Evolutionary conservation across 2,888 invertebrate species (phyloP), one percentile per base, ranked within the genome.

Genomic region (Eutolmus rufibarbis): DNA sequence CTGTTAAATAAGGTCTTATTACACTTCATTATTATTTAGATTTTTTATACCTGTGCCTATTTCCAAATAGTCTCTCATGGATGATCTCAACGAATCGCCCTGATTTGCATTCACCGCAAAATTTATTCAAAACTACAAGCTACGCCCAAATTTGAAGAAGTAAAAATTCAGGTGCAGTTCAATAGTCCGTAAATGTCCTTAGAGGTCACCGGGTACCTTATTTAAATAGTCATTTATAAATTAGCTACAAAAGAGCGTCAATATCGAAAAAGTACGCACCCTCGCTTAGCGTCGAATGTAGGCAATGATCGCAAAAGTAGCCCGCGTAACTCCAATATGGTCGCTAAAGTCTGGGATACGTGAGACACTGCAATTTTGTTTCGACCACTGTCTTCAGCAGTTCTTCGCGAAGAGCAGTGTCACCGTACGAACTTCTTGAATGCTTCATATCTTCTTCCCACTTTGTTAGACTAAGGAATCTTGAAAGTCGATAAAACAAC

Each of bases 401-500:
- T 77, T n/a, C 77, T 77, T 77, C 77, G 34, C n/a, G 40, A 19
- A 66, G 66, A 66, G 66, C 66, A 66, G 66, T 66, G 51, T 51
- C 51, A 66, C 66, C 19, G 66, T 28, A 66, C 19, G 7, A 1
- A 28, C 4, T 66, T 28, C 66, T 66, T 19, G 28, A 66, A 66
- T 9, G 9, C 28, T 28, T 8, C 23, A 19, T 66, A 66, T n/a
- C 51, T 31, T 81, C 79, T 66, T 66, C 74, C 84, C 40, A 66
- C 43, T 40, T 84, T 66, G 34, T 3, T 16, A 31, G 19, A 9
- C 51, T 34, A 9, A 46, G 51, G 28, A 66, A 84, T 84, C 46
- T 84, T 37, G 40, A 84, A 84, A 74, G 84, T 46, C 12, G 66
- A 84, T 84, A 84, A 84, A 84, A 84, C 66, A 66, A 84, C 84